These are phyloP conservation scores for Bhutanitis thaidina DNA, from an alignment of 2,888 invertebrate species.

Conservation along the genomic window DNA sequence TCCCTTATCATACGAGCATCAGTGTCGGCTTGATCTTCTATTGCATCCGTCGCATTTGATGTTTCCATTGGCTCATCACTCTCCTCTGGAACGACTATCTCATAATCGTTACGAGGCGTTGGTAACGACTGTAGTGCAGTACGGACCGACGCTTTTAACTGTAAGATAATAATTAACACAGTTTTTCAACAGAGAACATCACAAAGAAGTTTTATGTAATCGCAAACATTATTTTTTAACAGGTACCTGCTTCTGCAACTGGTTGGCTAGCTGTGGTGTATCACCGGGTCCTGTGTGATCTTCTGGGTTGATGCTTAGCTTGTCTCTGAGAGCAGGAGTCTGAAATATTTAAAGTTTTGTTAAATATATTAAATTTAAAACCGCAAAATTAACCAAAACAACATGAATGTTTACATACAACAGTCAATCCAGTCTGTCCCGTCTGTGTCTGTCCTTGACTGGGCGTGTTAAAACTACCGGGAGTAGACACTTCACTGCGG, in stretches of 20 bases:
- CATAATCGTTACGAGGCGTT: conserved; percentile 97
- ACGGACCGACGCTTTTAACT: conserved; percentile 86
- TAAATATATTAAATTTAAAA: not conserved
- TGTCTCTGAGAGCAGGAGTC: conserved; percentile 92
- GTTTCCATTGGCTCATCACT: conserved; percentile 55
- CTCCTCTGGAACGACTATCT: conserved; percentile 97
- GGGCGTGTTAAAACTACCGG: conserved; percentile 81
- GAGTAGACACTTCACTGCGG: conserved; percentile 81
- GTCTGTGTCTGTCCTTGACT: conserved; percentile 51
- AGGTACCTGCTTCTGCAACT: conserved; percentile 83
- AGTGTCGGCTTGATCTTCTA: conserved; percentile 93
- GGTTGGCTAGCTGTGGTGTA: conserved; percentile 84
- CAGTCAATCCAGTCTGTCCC: conserved; percentile 41
- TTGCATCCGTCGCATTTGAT: conserved; percentile 32
- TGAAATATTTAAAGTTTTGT: conserved; percentile 29
- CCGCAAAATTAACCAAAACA: not conserved
- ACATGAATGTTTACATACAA: conserved; percentile 30
- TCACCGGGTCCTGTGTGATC: conserved; percentile 86
- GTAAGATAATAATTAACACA: conserved; percentile 10
- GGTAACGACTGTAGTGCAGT: conserved; percentile 91
- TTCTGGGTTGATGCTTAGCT: conserved; percentile 96
- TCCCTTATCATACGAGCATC: conserved; percentile 86
- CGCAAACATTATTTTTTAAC: no score
- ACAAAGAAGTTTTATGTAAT: no score
- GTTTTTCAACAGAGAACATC: no score